Evolutionary conservation across 2,113 vertebrate species (phyloP).

Genomic region (Hydropotes inermis): DNA sequence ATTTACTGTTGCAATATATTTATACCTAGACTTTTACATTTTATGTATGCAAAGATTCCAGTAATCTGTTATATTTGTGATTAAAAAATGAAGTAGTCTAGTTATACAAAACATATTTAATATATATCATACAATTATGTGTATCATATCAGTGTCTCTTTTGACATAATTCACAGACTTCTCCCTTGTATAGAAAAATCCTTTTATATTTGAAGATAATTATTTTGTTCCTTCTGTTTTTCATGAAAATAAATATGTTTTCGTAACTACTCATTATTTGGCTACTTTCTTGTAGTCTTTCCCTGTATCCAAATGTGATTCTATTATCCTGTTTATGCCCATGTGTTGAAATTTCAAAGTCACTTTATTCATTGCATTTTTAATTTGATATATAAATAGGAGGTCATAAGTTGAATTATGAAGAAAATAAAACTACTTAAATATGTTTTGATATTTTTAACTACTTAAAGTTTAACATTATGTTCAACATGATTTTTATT

Average conservation of each 20-base stretch:
- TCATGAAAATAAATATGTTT: slow-evolving; percentile 8
- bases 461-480: background rate
- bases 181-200: background rate
- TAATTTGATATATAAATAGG: background rate
- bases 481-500: background rate
- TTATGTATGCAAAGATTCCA: background rate
- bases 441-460: background rate
- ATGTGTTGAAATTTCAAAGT: slow-evolving; percentile 13
- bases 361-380: background rate
- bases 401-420: background rate
- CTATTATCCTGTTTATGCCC: background rate
- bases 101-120: background rate
- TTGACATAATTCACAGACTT: slow-evolving; percentile 6
- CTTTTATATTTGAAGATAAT: slow-evolving; percentile 3
- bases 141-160: background rate
- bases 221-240: background rate
- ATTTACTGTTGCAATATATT: background rate
- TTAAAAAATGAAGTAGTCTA: background rate
- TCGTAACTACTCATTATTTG: background rate
- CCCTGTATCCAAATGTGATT: background rate
- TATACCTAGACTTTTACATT: background rate
- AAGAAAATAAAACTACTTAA: background rate
- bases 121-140: background rate
- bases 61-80: background rate
- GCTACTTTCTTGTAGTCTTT: background rate